Evolutionary conservation across 2,113 vertebrate genomes (phyloP).

Genomic region (Chamaetylas fuelleborni): DNA sequence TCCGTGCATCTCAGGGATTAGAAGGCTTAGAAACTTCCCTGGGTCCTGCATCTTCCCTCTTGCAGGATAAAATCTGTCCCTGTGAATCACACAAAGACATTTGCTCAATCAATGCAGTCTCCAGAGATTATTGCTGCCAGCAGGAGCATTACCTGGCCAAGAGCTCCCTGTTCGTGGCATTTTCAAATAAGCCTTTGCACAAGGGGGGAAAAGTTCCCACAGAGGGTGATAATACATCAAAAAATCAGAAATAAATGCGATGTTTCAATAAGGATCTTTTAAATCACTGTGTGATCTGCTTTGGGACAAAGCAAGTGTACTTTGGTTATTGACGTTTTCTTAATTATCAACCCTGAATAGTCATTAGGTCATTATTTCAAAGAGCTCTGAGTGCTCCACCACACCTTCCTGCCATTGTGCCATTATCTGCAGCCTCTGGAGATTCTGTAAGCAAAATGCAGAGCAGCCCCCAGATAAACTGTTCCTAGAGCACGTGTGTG

Average conservation of each 20-base stretch:
- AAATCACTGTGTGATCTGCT: not conserved
- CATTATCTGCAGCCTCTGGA: not conserved
- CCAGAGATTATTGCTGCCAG: conserved; percentile 2
- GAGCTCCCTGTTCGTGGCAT: not conserved
- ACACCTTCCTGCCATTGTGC: conserved; percentile 9
- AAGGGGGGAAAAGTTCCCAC: not conserved
- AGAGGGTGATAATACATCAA: not conserved
- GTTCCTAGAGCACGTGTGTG: not conserved
- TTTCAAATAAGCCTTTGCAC: not conserved
- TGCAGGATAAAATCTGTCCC: not conserved
- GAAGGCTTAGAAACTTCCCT: not conserved
- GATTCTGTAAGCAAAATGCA: not conserved
- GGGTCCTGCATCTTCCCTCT: not conserved
- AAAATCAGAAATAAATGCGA: not conserved
- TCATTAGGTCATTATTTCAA: not conserved
- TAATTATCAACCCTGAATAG: not conserved
- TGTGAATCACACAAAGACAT: not conserved
- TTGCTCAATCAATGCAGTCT: not conserved
- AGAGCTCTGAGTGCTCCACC: not conserved
- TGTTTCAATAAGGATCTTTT: not conserved
- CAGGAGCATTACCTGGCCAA: not conserved
- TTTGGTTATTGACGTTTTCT: not conserved
- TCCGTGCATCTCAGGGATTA: not conserved
- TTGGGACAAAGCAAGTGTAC: not conserved
- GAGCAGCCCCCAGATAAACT: not conserved